Conservation (phyloP, 2,113 vertebrate species). For the Thinocorus orbignyianus region DNA sequence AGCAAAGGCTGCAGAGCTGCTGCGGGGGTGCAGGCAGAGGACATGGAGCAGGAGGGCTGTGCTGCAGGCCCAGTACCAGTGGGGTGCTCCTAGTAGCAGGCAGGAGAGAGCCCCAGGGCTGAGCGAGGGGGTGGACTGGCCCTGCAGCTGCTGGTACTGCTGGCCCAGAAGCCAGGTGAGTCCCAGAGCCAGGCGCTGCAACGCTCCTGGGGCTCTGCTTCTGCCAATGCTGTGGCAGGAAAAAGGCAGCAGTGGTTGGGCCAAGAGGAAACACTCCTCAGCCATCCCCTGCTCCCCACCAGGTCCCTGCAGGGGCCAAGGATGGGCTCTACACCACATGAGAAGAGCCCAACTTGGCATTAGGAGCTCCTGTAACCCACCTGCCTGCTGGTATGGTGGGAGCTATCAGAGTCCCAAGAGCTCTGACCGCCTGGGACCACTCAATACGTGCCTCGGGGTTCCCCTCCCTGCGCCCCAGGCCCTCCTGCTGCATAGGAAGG, state of each 20-base stretch:
- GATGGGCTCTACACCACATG: fast-evolving
- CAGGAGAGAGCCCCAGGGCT: neutral
- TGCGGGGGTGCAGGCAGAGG: fast-evolving
- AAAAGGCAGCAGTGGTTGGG: neutral
- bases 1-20: neutral
- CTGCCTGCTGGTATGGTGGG: fast-evolving
- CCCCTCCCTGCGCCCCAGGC: neutral
- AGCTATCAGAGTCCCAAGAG: fast-evolving
- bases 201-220: neutral
- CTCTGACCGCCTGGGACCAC: neutral
- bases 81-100: neutral
- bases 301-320: neutral
- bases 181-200: fast-evolving
- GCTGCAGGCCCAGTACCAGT: neutral
- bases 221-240: neutral
- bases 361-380: neutral
- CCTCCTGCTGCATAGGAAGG: neutral
- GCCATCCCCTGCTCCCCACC: fast-evolving
- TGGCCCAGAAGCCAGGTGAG: fast-evolving
- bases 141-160: neutral
- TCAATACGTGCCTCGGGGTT: fast-evolving
- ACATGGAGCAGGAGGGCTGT: fast-evolving
- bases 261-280: neutral
- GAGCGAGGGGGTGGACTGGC: neutral
- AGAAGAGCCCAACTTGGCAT: neutral